Base-by-base conservation (phyloP, 2,797 vertebrate genomes). In the Ambastaia sidthimunki region DNA sequence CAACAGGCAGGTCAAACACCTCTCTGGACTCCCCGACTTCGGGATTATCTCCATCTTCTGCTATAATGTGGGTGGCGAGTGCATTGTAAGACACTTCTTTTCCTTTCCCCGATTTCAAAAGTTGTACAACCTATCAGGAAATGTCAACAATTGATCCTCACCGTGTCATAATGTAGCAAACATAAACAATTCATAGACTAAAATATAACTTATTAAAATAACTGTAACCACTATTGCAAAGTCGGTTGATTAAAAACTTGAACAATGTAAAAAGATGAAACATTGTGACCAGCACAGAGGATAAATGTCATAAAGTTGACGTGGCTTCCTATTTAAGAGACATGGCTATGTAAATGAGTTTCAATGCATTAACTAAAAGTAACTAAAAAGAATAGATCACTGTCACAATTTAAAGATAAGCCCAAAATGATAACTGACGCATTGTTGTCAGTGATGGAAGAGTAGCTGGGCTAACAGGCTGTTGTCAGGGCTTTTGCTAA, bases 71-170 rank as follows among this genome's bases (percentile, higher is more conserved):
- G 0, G 98, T 98, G 80, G 98, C 98, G 19, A 99, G 87, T 1
- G 98, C 97, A 82, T 97, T 99, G 87, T 99, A 99, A 23, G 96
- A 98, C 31, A 99, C 98, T 82, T 99, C 98, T 87, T 99, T 99
- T 3, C 96, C 98, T 86, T 96, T 98, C 23, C 97, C 97, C 16
- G 95, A 94, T 90, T 97, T 98, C 41, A 99, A 91, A 85, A 99
- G 92, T 83, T 96, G 95, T 77, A 98, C 94, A 78, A 99, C 96
- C 98, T 99, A 88, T 75, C 63, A 85, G 6, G 1, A 54, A 82
- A 67, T 60, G 10, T 82, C 78, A 52, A 50, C 21, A 84, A n/a
- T 11, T 54, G 9, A 52, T 10, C 34, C 25, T 47, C 0, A 47
- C 0, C 47, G 4, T 9, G 9, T 69, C 31, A 18, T 7, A 18